phyloP scores from a whole-genome alignment of 2,888 invertebrate genomes.

The Strigamia maritima region DNA sequence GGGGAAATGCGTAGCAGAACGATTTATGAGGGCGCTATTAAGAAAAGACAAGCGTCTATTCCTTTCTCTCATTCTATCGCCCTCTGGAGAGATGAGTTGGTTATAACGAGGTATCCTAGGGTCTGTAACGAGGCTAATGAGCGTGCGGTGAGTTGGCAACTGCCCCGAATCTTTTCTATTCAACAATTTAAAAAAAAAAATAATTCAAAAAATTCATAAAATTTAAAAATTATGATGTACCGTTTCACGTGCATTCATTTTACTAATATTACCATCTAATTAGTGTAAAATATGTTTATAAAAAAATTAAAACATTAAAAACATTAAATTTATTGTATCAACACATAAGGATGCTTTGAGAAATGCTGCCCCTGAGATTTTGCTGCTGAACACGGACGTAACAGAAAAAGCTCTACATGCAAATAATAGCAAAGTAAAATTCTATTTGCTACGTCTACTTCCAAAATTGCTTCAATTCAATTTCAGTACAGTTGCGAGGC shows the following conservation, averaged over 20 bases:
- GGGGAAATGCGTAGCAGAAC: neutral
- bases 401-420: neutral
- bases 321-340: neutral
- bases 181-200: neutral
- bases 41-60: conserved; percentile 23
- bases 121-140: conserved; percentile 19
- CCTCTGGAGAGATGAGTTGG: conserved; percentile 17
- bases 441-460: neutral
- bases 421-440: no score
- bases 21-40: conserved; percentile 19
- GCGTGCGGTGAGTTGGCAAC: conserved; percentile 15
- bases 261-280: neutral
- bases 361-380: neutral
- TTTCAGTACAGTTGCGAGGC: no score
- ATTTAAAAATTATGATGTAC: no score
- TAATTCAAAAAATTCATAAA: neutral
- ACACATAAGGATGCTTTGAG: neutral
- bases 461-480: neutral
- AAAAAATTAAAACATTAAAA: neutral
- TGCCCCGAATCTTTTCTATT: neutral
- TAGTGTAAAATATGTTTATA: neutral
- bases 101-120: neutral
- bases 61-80: conserved; percentile 12
- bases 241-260: no score
- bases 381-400: neutral